phyloP scores from a whole-genome alignment of 2,797 vertebrate genomes.

The Helicolenus hilgendorfi region DNA sequence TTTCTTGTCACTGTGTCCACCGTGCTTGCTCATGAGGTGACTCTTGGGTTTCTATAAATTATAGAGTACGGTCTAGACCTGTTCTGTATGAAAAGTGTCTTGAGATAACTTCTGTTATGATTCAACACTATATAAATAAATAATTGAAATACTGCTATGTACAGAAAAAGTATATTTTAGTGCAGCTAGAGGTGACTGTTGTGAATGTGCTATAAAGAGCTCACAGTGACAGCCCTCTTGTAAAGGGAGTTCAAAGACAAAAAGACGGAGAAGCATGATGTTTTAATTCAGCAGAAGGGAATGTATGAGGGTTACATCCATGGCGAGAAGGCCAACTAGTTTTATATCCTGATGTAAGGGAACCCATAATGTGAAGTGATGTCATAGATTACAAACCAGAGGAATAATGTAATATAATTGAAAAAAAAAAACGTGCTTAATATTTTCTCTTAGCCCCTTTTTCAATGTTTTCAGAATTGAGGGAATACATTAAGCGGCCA shows the following conservation, averaged over 20 bases:
- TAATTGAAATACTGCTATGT: neutral
- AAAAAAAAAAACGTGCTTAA: slow-evolving; percentile 38
- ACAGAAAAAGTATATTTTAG: neutral
- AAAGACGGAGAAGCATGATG: neutral
- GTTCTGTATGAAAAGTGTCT: too few species aligned
- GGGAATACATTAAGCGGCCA: slow-evolving; percentile 67
- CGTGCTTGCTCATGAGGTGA: too few species aligned
- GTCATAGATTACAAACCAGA: slow-evolving; percentile 35
- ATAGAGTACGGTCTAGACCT: too few species aligned
- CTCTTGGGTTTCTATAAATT: too few species aligned
- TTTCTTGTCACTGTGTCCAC: too few species aligned
- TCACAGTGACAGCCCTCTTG: neutral
- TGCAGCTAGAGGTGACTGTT: neutral
- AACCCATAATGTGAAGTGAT: slow-evolving; percentile 25
- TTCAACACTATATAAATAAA: too few species aligned
- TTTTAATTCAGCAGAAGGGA: neutral
- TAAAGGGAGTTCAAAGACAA: too few species aligned
- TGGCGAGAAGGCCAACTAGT: neutral
- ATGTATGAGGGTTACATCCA: neutral
- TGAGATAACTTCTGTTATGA: too few species aligned
- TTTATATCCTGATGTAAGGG: slow-evolving; percentile 1
- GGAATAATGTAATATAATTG: slow-evolving; percentile 47
- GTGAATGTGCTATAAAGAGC: neutral
- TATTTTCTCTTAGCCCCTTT: slow-evolving; percentile 54
- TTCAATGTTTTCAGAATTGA: slow-evolving; percentile 64